Conservation (phyloP, 2,113 vertebrate species). For the zebrafish (Danio rerio) region GRCz12tu NC_133199.1:31876501-31877000, state of each 20-base stretch:
- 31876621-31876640: conserved; percentile 6
- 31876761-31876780: conserved; percentile 3
- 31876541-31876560: conserved; percentile 14
- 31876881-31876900: not conserved
- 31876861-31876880: not conserved
- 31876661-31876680: conserved; percentile 35
- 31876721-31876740: conserved; percentile 52
- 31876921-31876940: not conserved
- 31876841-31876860: not conserved
- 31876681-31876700: conserved; percentile 43
- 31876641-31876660: not conserved
- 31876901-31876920: not conserved
- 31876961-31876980: too few relatives aligned
- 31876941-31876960: not conserved
- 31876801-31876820: conserved; percentile 4
- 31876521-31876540: conserved; percentile 12
- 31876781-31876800: conserved; percentile 26
- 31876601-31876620: conserved; percentile 23
- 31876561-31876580: conserved; percentile 21
- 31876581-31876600: conserved; percentile 43
- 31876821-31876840: not conserved
- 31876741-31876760: conserved; percentile 46
- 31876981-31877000: too few relatives aligned
- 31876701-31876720: conserved; percentile 46
- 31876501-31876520: conserved; percentile 21